A percentile compares a stretch with the other conserved stretches of the same genome.
Evolutionary conservation across 2,797 vertebrate species (phyloP).

Genomic region (Sarcoramphus papa): DNA sequence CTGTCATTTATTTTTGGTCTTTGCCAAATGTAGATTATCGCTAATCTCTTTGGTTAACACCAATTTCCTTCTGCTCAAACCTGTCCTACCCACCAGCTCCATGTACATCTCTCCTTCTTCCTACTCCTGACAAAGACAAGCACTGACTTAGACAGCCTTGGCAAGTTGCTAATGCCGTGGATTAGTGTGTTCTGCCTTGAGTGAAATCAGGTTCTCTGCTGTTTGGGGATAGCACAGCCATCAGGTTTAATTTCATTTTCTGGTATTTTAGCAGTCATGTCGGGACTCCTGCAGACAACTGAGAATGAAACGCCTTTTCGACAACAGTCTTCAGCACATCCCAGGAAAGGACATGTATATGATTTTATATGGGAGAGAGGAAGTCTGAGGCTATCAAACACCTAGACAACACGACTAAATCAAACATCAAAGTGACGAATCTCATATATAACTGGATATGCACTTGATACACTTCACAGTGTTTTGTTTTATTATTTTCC

Average conservation of each 20-base stretch:
- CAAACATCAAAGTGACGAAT: conserved; percentile 20
- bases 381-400: conserved; percentile 19
- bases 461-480: neutral
- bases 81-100: neutral
- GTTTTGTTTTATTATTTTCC: conserved; percentile 34
- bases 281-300: conserved; percentile 16
- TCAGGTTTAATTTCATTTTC: conserved; percentile 67
- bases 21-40: neutral
- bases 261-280: conserved; percentile 62
- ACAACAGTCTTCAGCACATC: conserved; percentile 48
- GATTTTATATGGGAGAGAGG: neutral
- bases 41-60: conserved; percentile 30
- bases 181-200: conserved; percentile 45
- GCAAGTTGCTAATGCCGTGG: conserved; percentile 56
- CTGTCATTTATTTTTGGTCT: conserved; percentile 19
- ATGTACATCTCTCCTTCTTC: neutral
- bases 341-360: conserved; percentile 27
- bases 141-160: conserved; percentile 41
- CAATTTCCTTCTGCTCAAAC: conserved; percentile 13
- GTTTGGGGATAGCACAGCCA: conserved; percentile 26
- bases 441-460: conserved; percentile 6
- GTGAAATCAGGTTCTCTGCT: conserved; percentile 51
- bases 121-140: conserved; percentile 55
- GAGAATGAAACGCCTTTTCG: conserved; percentile 60
- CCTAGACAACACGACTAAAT: neutral